Conservation (phyloP, 1,140 invertebrate species). For the Palaemon carinicauda region DNA sequence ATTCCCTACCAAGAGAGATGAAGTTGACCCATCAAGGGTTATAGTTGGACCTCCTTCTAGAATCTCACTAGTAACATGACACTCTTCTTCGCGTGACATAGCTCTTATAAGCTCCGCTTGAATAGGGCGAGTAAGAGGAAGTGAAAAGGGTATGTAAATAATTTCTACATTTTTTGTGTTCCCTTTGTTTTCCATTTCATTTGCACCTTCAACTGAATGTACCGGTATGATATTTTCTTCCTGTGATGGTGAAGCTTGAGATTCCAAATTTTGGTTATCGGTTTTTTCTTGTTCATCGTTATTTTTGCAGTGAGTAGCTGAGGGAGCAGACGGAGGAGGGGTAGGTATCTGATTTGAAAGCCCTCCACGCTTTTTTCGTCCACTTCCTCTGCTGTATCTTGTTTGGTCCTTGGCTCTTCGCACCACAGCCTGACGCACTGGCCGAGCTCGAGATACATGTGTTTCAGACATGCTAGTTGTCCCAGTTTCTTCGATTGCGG, state of each 20-base stretch:
- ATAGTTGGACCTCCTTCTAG: constrained; percentile 38
- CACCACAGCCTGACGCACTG: constrained; percentile 16
- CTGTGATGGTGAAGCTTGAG: neutral
- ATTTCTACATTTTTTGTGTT: constrained; percentile 47
- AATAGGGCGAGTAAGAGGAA: constrained; percentile 32
- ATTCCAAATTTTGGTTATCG: neutral
- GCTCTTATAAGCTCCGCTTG: constrained; percentile 40
- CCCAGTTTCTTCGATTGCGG: neutral
- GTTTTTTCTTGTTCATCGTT: neutral
- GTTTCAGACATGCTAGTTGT: too few species aligned
- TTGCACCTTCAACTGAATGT: neutral
- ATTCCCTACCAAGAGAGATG: constrained; percentile 35
- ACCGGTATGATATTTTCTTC: constrained; percentile 4
- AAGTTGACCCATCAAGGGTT: constrained; percentile 29
- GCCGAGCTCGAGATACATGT: neutral
- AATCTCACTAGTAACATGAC: constrained; percentile 14
- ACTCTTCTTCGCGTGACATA: constrained; percentile 19
- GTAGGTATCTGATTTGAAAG: neutral
- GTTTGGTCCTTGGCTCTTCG: neutral
- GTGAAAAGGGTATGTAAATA: constrained; percentile 38
- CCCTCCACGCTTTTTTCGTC: constrained; percentile 22
- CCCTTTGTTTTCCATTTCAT: neutral
- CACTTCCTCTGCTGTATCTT: neutral
- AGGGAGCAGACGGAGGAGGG: neutral
- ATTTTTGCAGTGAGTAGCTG: neutral